Evolutionary conservation across 2,797 vertebrate genomes (phyloP), one percentile per base, ranked within the genome.

Genomic region (Macropus fuliginosus): DNA sequence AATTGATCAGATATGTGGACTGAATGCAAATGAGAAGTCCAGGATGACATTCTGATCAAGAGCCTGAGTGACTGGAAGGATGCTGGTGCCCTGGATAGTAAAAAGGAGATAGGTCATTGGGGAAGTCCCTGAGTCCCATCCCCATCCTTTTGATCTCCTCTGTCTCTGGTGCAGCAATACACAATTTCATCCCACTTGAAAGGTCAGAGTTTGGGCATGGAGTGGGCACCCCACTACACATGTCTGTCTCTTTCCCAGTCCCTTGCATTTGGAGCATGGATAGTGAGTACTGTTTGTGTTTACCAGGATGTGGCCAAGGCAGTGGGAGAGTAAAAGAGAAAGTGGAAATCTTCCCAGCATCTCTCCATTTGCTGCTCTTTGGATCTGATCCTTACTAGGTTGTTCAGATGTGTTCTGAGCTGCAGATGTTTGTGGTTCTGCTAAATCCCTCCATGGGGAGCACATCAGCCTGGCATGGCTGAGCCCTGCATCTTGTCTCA

Each of bases 341-440:
- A 74, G 52, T 31, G 66, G 95, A 89, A 92, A 92, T 59, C 66
- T 74, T 57, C 52, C 92, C n/a, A 91, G 89, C 55, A 11, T 2
- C 2, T 4, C 14, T 4, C 21, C 46, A 28, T 91, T 92, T 91
- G 74, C 93, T 24, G 52, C 55, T 54, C 54, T 89, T 54, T 0
- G 92, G 92, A 91, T 55, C 29, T 18, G 34, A 74, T 57, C 55
- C 54, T 24, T 92, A 34, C 55, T 0, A 0, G 54, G 13, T 54
- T 55, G 50, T 40, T 34, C 92, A 54, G 0, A 14, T 54, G 6
- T 54, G 18, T 95, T 92, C 96, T 94, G 66, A 94, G 1, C 29
- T 55, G 54, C 93, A 94, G 93, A 94, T 92, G 66, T 91, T 62
- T 54, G 93, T 81, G 92, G 54, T 91, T 90, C 93, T 59, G 93